A percentile compares a stretch with the other conserved stretches of the same genome.
phyloP scores from a whole-genome alignment of 2,797 vertebrate genomes.

The Tragopan temminckii region DNA sequence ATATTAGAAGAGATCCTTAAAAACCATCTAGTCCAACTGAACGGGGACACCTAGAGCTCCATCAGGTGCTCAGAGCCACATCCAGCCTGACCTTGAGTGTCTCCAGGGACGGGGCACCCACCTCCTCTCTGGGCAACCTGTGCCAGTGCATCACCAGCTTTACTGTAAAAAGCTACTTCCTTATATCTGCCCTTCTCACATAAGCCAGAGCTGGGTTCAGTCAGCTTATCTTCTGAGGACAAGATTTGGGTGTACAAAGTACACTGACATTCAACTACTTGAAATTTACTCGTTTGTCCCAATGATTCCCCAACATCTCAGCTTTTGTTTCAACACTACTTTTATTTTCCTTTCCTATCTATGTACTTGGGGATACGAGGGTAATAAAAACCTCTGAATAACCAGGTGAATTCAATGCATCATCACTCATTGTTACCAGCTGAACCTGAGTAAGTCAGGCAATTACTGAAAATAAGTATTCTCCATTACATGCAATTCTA shows the following conservation, averaged over 20 bases:
- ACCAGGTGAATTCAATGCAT: not conserved
- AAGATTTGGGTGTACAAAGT: not conserved
- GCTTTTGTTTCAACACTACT: not conserved
- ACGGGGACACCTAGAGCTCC: too few species aligned
- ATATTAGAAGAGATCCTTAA: too few species aligned
- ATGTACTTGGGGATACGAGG: fast-evolving
- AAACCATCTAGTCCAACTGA: too few species aligned
- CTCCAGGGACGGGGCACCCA: too few species aligned
- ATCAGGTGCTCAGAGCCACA: too few species aligned
- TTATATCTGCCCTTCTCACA: not conserved
- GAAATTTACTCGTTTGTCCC: not conserved
- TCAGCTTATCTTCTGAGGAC: not conserved
- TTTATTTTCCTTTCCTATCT: not conserved
- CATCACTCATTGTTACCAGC: fast-evolving
- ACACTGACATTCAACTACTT: not conserved
- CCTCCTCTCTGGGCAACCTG: too few species aligned
- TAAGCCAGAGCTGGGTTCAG: not conserved
- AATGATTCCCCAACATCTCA: fast-evolving
- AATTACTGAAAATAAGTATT: not conserved
- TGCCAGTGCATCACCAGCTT: too few species aligned
- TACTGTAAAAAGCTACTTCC: too few species aligned
- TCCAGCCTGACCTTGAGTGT: too few species aligned
- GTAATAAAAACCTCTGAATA: not conserved
- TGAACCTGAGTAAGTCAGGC: not conserved
- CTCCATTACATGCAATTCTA: not conserved